These are phyloP conservation scores for Chymomyza costata DNA, from an alignment of 1,140 invertebrate genomes.

Conservation along the genomic window DNA sequence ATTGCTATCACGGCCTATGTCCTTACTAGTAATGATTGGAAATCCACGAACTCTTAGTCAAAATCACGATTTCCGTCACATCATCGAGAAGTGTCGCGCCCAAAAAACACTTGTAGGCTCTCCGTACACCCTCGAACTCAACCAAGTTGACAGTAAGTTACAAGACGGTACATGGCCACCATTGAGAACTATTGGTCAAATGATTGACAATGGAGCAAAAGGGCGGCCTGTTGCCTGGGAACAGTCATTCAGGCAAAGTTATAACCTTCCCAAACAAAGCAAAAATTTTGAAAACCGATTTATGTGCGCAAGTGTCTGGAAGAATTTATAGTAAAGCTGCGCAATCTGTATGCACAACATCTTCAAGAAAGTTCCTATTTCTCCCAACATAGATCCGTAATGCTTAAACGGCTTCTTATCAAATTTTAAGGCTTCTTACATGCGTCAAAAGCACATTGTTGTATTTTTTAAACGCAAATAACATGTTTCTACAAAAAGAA, in stretches of 20 bases:
- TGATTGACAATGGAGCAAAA: slow-evolving; percentile 2
- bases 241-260: slow-evolving; percentile 52
- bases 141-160: slow-evolving; percentile 31
- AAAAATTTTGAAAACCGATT: slow-evolving; percentile 28
- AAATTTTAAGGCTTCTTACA: too few relatives aligned
- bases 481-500: too few relatives aligned
- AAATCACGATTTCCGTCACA: slow-evolving; percentile 48
- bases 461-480: too few relatives aligned
- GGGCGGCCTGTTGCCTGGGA: slow-evolving; percentile 16
- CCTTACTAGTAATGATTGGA: slow-evolving; percentile 87
- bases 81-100: slow-evolving; percentile 53
- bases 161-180: not conserved
- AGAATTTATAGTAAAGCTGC: slow-evolving; percentile 25
- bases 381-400: too few relatives aligned
- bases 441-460: too few relatives aligned
- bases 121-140: too few relatives aligned
- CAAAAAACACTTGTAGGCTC: slow-evolving; percentile 51
- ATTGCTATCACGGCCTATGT: slow-evolving; percentile 86
- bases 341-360: too few relatives aligned
- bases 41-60: slow-evolving; percentile 78
- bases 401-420: too few relatives aligned
- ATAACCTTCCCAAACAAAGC: slow-evolving; percentile 43
- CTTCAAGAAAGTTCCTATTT: too few relatives aligned
- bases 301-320: slow-evolving; percentile 17
- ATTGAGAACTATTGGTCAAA: slow-evolving; percentile 19